Evolutionary conservation across 1,140 invertebrate genomes (phyloP).

Genomic region (Globodera rostochiensis): DNA sequence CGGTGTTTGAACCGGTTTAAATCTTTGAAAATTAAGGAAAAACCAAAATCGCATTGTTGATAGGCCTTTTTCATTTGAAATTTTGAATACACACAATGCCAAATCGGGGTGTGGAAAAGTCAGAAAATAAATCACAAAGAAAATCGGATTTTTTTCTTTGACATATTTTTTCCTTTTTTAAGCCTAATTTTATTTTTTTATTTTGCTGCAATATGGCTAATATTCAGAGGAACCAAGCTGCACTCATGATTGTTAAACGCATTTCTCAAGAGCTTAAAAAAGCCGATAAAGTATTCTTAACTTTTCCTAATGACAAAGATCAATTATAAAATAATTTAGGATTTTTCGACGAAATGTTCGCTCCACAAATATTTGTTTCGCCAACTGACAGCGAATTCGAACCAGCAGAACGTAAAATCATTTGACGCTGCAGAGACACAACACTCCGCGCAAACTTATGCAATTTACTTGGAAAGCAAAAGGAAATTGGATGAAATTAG

Average conservation of each 20-base stretch:
- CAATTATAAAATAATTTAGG: not conserved
- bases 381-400: not conserved
- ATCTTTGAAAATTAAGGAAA: too few species aligned
- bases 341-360: not conserved
- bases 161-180: too few species aligned
- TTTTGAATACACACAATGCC: too few species aligned
- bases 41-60: too few species aligned
- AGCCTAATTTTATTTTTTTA: too few species aligned
- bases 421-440: not conserved
- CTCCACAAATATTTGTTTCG: not conserved
- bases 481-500: not conserved
- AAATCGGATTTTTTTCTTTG: too few species aligned
- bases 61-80: too few species aligned
- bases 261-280: not conserved
- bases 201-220: too few species aligned
- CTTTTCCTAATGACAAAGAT: too few species aligned
- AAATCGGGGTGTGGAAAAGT: too few species aligned
- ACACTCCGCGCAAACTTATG: not conserved
- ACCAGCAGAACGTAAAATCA: not conserved
- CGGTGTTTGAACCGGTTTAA: too few species aligned
- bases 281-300: not conserved
- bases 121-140: too few species aligned
- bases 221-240: not conserved
- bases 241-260: not conserved
- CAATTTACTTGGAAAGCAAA: conserved; percentile 1